These are phyloP conservation scores for Chydorus sphaericus DNA, from an alignment of 2,888 invertebrate species.

Conservation along the genomic window DNA sequence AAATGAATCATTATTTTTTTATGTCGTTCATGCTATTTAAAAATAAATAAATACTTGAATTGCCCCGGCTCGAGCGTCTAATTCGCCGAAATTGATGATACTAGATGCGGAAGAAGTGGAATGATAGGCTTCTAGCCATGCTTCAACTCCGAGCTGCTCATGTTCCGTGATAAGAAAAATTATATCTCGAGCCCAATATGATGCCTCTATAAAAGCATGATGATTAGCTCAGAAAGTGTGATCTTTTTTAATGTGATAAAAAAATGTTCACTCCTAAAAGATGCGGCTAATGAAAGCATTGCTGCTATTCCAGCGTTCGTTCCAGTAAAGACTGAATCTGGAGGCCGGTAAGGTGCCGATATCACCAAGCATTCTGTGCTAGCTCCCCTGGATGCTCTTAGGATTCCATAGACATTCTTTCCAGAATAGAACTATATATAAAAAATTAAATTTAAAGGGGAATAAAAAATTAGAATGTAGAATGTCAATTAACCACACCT, in stretches of 20 bases:
- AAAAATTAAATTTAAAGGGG: slow-evolving; percentile 19
- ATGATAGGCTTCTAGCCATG: slow-evolving; percentile 93
- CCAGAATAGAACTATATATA: slow-evolving; percentile 37
- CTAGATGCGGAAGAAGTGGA: slow-evolving; percentile 38
- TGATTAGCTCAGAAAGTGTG: neutral
- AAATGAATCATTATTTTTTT: slow-evolving; percentile 21
- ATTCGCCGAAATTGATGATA: slow-evolving; percentile 50
- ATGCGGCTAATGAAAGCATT: slow-evolving; percentile 78
- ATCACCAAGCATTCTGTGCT: slow-evolving; percentile 87
- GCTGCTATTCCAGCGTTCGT: slow-evolving; percentile 73
- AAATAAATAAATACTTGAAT: slow-evolving; percentile 46
- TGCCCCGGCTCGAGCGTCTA: slow-evolving; percentile 65
- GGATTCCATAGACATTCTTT: slow-evolving; percentile 84
- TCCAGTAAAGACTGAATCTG: slow-evolving; percentile 52
- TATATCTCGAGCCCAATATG: slow-evolving; percentile 86
- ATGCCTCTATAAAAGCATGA: slow-evolving; percentile 22
- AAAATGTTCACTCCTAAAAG: slow-evolving; percentile 74
- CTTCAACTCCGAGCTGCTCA: slow-evolving; percentile 89
- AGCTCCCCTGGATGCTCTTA: slow-evolving; percentile 74
- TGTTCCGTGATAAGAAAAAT: slow-evolving; percentile 90
- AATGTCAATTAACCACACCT: too few species aligned
- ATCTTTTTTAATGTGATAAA: slow-evolving; percentile 2
- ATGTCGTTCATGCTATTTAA: neutral
- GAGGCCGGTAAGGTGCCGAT: slow-evolving; percentile 65
- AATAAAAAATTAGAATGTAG: neutral